These are phyloP conservation scores for Deladenus siricidicola DNA, from an alignment of 2,888 invertebrate genomes.

Conservation along the genomic window DNA sequence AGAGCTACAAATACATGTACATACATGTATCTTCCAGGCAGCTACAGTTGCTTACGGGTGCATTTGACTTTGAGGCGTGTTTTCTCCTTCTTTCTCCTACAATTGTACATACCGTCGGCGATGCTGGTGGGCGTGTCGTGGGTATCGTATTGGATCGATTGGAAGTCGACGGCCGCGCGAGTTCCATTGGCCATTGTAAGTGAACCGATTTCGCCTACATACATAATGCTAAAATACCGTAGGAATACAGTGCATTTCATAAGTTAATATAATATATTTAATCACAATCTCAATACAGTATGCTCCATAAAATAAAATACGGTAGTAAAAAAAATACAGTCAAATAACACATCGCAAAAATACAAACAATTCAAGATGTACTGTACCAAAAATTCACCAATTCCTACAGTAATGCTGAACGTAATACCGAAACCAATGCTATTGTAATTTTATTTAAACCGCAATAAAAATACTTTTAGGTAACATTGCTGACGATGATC, in stretches of 20 bases:
- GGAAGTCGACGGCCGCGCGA: slow-evolving; percentile 52
- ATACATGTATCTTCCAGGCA: slow-evolving; percentile 24
- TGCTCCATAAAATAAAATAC: no score
- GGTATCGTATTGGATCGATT: slow-evolving; percentile 52
- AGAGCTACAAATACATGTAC: no score
- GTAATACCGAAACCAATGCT: no score
- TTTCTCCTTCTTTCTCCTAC: slow-evolving; percentile 53
- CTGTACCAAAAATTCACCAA: no score
- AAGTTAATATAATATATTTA: background rate
- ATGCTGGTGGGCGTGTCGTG: slow-evolving; percentile 38
- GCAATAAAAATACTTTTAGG: no score
- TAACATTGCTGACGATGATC: slow-evolving; percentile 53
- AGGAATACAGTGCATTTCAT: background rate
- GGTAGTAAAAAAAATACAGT: no score
- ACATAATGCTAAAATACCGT: background rate
- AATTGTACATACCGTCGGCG: slow-evolving; percentile 34
- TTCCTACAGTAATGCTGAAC: no score
- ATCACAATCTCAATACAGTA: no score
- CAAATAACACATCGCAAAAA: no score
- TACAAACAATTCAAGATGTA: no score
- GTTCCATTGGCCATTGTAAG: slow-evolving; percentile 51
- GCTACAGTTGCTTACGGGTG: slow-evolving; percentile 51
- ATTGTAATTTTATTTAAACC: no score
- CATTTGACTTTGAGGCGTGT: slow-evolving; percentile 46
- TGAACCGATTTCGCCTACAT: no score